Evolutionary conservation across 1,140 invertebrate genomes (phyloP), one percentile per base, ranked within the genome.

Genomic region (Aphidius ervi): DNA sequence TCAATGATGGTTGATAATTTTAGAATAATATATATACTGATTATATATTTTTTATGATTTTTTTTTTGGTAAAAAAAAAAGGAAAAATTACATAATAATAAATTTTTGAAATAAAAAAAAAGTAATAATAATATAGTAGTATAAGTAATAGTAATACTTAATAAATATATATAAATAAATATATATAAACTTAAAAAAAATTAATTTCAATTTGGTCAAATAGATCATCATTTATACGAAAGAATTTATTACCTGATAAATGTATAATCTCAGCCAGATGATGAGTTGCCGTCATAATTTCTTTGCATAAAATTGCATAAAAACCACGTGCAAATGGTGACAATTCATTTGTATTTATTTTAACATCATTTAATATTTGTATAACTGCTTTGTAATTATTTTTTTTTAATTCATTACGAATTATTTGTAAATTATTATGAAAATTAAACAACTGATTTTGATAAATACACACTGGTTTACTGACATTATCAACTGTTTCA

Each of bases 321-420:
- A 66, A 71, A 4, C 62, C 59, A 20, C 52, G 59, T 40, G 54
- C 49, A 37, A 62, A 69, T 5, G 65, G 37, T n/a, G 49, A 23
- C 37, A 46, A 46, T 23, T 59, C 31, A 45, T 58, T 41, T 10
- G 4, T 62, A 9, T 46, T 56, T 42, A 20, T 62, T 49, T 20
- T n/a, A 50, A 65, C 65, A 8, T 50, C 41, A 41, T 64, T 52
- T 31, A 74, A 48, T 16, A 69, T 67, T 9, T 62, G 55, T 55
- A 68, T 68, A 31, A 74, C 63, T 20, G 65, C 56, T 43, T 67
- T 40, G 45, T 74, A 74, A 63, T 74, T 70, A 7, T 63, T 9
- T 40, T 72, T 59, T 45, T 46, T 46, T 6, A 75, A 62, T 31
- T 66, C 67, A 10, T 63, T 41, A 53, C 65, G 53, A 6, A 75